Evolutionary conservation across 2,888 invertebrate species (phyloP), one percentile per base, ranked within the genome.

Genomic region (Eupelmus urozonus): DNA sequence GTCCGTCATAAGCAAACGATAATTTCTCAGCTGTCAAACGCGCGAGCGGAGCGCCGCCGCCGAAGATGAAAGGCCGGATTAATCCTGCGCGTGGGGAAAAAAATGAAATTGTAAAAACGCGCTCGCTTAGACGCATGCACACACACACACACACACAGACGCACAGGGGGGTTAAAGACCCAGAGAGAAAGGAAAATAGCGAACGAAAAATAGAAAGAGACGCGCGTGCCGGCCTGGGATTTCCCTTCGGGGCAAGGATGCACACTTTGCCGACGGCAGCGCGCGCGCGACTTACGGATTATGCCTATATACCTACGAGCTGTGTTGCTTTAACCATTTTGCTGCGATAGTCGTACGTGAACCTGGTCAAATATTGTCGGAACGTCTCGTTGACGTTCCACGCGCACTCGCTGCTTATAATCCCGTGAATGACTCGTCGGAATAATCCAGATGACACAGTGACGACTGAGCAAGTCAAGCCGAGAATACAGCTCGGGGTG

Each of bases 1-100:
- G 76, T 79, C 67, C 60, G 79, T 76, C 71, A 75, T 71, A 66
- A 75, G 75, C 71, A 75, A 74, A 66, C 75, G 76, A 79, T 76
- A 72, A 73, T 79, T 79, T 73, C 63, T 76, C 72, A 79, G 79
- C 79, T 79, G 79, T 76, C 79, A 76, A 79, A 79, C 66, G 63
- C 51, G 23, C 55, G 45, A 20, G 34, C 34, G 27, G 34, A 55
- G 67, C 34, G 67, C 75, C 20, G 66, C n/a, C 34, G 66, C 34
- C 55, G 49, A 73, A 76, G 57, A 79, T 76, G 69, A 76, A 73
- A 76, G 72, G 42, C 63, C 79, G 73, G 76, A 76, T 72, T 76
- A 72, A 79, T 78, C 63, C 65, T 23, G 53, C 55, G 49, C 67
- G 71, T 20, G 29, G 45, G 49, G 57, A 34, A 66, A 75, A 75